Base-by-base conservation (phyloP, 1,140 invertebrate species). In the Bombyx mori region DNA sequence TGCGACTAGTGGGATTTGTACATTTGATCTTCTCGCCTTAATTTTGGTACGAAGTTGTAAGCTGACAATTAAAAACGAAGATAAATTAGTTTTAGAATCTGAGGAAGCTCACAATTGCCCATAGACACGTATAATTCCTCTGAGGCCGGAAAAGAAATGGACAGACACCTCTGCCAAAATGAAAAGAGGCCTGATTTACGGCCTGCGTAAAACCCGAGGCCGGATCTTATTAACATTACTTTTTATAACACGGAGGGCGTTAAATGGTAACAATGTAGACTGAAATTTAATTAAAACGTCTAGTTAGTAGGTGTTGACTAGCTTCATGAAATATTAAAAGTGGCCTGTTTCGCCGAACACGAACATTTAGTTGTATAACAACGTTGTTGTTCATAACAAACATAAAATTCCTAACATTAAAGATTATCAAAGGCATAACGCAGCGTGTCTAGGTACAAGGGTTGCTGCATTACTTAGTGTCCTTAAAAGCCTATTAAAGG, bases 141-240 rank as follows among this genome's bases (percentile, higher is more conserved):
- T 56, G 55, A 56, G 49, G 66, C 62, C 58, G 68, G 66, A 68
- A 80, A 83, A 83, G 76, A 83, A 84, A 83, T 81, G 77, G 75
- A 71, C 73, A 68, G 70, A 73, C 72, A 74, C 70, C 76, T 74
- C 71, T 69, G 74, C 76, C 73, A 71, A 85, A 86, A 86, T 84
- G 75, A 85, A 84, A 84, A 70, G 77, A 73, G 73, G 64, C 77
- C 68, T 84, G 82, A 84, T 86, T 86, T 84, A 84, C 68, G 71
- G 61, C 73, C 64, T 65, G 66, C 77, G 75, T 82, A 74, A 77
- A 82, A 68, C 68, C 65, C 61, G 67, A 71, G 64, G 61, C 62
- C 60, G 71, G 72, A 71, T 79, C 79, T 84, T 86, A 82, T 84
- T 82, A 86, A 83, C 80, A 86, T 86, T 79, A 83, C 80, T 84